These are phyloP conservation scores for Hylomyscus alleni DNA, from an alignment of 2,797 vertebrate genomes.

Conservation along the genomic window DNA sequence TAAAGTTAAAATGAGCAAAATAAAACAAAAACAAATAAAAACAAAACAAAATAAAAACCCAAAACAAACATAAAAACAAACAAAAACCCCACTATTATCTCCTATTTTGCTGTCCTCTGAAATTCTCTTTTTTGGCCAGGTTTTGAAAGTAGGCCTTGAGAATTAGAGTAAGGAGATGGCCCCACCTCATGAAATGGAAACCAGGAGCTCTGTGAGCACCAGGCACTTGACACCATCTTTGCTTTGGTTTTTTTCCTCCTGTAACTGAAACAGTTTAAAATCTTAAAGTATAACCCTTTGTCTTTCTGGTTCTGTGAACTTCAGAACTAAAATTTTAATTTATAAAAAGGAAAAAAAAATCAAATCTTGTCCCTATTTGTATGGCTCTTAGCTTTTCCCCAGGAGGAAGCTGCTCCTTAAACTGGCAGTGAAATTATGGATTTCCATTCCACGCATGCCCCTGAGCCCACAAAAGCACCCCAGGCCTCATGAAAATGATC, in stretches of 20 bases:
- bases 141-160: slow-evolving; percentile 57
- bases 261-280: slow-evolving; percentile 22
- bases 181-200: slow-evolving; percentile 33
- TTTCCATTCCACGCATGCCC: not conserved
- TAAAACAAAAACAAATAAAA: not conserved
- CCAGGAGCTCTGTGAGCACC: not conserved
- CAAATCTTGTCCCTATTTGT: slow-evolving; percentile 12
- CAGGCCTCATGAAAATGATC: slow-evolving; percentile 20
- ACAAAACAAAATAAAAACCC: not conserved
- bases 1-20: not conserved
- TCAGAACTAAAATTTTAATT: slow-evolving; percentile 68
- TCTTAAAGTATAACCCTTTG: not conserved
- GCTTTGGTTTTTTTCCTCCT: not conserved
- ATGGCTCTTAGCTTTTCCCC: slow-evolving; percentile 29
- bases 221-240: not conserved
- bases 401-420: slow-evolving; percentile 36
- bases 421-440: slow-evolving; percentile 40
- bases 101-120: slow-evolving; percentile 51
- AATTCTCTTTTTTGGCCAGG: slow-evolving; percentile 57
- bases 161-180: slow-evolving; percentile 33
- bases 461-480: slow-evolving; percentile 23
- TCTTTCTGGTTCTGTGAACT: not conserved
- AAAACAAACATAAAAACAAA: not conserved
- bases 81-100: not conserved
- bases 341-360: not conserved